Percentiles rank a stretch among this genome's conserved stretches.
These are phyloP conservation scores for Polymixis flavicincta DNA, from an alignment of 2,888 invertebrate genomes.

Conservation along the genomic window DNA sequence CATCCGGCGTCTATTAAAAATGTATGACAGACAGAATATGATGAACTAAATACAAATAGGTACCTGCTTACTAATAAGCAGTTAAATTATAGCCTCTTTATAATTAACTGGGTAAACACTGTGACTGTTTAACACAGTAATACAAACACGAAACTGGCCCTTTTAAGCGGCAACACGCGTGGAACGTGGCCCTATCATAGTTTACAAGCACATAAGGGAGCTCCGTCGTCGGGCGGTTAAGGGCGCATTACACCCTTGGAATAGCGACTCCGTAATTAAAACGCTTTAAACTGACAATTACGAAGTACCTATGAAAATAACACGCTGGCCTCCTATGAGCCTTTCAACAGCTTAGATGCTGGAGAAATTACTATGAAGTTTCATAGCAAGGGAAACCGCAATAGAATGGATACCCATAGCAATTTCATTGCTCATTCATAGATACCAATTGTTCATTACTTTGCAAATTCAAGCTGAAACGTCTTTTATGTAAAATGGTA, in stretches of 20 bases:
- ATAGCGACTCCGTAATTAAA: constrained; percentile 88
- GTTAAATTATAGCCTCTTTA: constrained; percentile 69
- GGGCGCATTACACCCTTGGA: constrained; percentile 86
- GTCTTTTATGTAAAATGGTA: constrained; percentile 35
- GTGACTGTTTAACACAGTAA: constrained; percentile 77
- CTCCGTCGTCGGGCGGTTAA: constrained; percentile 80
- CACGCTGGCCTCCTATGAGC: constrained; percentile 69
- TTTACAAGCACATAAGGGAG: constrained; percentile 83
- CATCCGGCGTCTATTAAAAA: constrained; percentile 39
- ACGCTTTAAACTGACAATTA: constrained; percentile 87
- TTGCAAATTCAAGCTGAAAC: constrained; percentile 42
- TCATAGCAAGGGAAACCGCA: constrained; percentile 45
- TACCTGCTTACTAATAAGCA: constrained; percentile 49
- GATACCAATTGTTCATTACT: constrained; percentile 48
- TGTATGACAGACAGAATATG: constrained; percentile 45
- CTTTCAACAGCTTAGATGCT: constrained; percentile 68
- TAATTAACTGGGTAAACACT: constrained; percentile 74
- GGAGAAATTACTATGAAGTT: constrained; percentile 63
- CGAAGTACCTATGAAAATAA: constrained; percentile 79
- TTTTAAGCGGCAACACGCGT: constrained; percentile 74
- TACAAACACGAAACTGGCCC: constrained; percentile 77
- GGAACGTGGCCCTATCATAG: constrained; percentile 80
- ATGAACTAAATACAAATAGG: constrained; percentile 27
- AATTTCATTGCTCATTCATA: constrained; percentile 31
- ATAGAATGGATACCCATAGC: constrained; percentile 25